phyloP scores from a whole-genome alignment of 1,140 invertebrate species.

The Antheraea mylitta region DNA sequence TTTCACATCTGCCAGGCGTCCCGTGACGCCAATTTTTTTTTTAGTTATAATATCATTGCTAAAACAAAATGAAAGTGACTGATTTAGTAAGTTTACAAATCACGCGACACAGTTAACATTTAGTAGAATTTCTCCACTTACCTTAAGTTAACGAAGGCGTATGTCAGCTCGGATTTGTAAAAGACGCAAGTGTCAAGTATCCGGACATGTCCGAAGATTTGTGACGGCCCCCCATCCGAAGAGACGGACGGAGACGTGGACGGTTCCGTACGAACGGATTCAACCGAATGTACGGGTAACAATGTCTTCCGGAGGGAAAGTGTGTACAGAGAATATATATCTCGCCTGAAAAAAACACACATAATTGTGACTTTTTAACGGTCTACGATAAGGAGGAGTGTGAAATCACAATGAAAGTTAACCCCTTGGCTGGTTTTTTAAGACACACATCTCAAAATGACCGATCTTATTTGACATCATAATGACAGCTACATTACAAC shows the following conservation, averaged over 20 bases:
- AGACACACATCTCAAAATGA: too few relatives aligned
- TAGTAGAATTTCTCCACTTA: constrained; percentile 22
- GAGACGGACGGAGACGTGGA: background rate
- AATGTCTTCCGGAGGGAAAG: constrained; percentile 51
- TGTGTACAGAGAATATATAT: constrained; percentile 57
- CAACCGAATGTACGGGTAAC: constrained; percentile 38
- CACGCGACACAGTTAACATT: background rate
- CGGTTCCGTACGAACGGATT: background rate
- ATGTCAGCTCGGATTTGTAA: constrained; percentile 78
- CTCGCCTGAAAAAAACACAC: constrained; percentile 40
- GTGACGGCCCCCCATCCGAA: constrained; percentile 19
- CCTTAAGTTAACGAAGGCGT: constrained; percentile 83
- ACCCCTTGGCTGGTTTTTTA: too few relatives aligned
- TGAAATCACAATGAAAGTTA: too few relatives aligned
- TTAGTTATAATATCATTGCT: too few relatives aligned
- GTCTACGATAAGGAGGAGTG: too few relatives aligned
- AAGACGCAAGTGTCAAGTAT: constrained; percentile 77
- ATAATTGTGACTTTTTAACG: background rate
- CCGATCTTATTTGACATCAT: too few relatives aligned
- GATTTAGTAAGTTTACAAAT: too few relatives aligned
- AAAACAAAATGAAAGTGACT: too few relatives aligned
- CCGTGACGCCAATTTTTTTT: too few relatives aligned
- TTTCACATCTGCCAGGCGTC: too few relatives aligned
- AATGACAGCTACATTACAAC: too few relatives aligned
- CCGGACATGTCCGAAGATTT: constrained; percentile 52